These are phyloP conservation scores for Proterorhinus semilunaris DNA, from an alignment of 2,113 vertebrate species.

Conservation along the genomic window DNA sequence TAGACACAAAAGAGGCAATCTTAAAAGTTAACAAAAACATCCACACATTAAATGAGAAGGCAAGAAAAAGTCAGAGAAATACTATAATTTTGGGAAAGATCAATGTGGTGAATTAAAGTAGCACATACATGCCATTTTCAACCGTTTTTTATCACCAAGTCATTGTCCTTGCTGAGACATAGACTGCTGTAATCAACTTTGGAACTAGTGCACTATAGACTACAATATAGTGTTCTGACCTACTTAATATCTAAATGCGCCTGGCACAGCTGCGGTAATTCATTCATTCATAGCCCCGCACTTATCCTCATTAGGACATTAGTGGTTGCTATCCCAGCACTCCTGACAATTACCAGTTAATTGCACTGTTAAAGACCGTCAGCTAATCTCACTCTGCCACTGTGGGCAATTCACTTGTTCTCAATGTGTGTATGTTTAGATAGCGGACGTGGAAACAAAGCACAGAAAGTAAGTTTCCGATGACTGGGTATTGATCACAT, in stretches of 20 bases:
- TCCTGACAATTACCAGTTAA: slow-evolving; percentile 9
- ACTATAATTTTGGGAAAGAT: not conserved
- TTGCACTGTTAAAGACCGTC: not conserved
- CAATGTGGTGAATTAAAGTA: not conserved
- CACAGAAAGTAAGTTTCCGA: not conserved
- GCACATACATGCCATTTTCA: not conserved
- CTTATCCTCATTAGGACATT: slow-evolving; percentile 1
- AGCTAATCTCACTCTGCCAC: not conserved
- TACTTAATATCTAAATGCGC: not conserved
- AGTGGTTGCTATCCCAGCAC: not conserved
- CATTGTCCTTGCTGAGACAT: not conserved
- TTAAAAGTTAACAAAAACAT: slow-evolving; percentile 24
- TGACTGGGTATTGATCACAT: not conserved
- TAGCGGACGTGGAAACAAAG: not conserved
- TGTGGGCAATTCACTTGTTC: not conserved
- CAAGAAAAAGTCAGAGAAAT: not conserved
- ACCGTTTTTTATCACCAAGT: not conserved
- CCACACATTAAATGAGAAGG: slow-evolving; percentile 4
- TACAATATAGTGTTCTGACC: not conserved
- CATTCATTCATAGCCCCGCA: not conserved
- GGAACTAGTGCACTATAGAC: not conserved
- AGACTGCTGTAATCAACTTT: not conserved
- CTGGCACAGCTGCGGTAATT: not conserved
- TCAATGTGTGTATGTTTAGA: not conserved
- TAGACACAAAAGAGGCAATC: slow-evolving; percentile 1